A percentile compares a stretch with the other conserved stretches of the same genome.
Evolutionary conservation across 2,797 vertebrate species (phyloP).

Genomic region (Octomys mimax): DNA sequence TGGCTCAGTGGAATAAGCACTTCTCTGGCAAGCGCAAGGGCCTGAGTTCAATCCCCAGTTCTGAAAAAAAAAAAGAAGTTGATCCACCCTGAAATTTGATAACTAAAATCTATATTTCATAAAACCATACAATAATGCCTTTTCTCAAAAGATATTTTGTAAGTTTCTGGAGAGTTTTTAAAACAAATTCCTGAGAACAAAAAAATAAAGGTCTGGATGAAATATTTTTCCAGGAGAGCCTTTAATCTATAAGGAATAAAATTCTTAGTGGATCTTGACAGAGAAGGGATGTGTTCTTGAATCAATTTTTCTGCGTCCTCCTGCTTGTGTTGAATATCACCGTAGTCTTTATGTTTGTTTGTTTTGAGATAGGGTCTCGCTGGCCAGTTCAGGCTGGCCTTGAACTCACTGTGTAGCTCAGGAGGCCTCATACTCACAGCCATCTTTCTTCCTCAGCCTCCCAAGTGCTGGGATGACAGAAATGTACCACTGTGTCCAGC

Average conservation of each 20-base stretch:
- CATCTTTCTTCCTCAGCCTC: neutral
- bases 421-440: neutral
- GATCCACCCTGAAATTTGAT: slow-evolving; percentile 1
- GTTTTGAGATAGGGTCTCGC: neutral
- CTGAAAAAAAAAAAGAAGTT: neutral
- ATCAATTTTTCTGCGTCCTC: neutral
- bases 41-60: too few species aligned
- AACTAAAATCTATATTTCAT: slow-evolving; percentile 1
- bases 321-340: neutral
- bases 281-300: neutral
- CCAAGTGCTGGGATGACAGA: neutral
- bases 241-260: neutral
- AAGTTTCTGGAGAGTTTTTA: neutral
- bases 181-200: neutral
- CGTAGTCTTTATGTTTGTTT: neutral
- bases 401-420: neutral
- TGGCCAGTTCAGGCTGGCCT: neutral
- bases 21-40: too few species aligned
- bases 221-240: neutral
- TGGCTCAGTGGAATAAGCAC: too few species aligned
- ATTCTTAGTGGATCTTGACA: neutral
- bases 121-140: neutral
- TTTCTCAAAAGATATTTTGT: neutral
- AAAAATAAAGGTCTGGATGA: slow-evolving; percentile 31
- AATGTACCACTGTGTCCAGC: neutral